Evolutionary conservation across 2,888 invertebrate genomes (phyloP), one percentile per base, ranked within the genome.

Genomic region (Cepaea hortensis): DNA sequence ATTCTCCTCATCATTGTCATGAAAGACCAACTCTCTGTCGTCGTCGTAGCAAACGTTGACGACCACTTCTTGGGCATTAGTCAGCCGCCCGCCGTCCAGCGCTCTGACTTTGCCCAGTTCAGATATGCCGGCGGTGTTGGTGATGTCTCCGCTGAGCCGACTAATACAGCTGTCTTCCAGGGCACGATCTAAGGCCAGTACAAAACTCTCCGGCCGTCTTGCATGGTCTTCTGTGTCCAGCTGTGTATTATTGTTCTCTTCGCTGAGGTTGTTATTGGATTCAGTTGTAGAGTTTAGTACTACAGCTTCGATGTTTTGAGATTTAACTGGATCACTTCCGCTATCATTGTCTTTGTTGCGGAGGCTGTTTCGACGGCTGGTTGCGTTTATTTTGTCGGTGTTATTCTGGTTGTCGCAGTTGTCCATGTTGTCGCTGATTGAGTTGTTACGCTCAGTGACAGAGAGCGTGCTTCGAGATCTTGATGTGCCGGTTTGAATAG

Each of bases 11-110:
- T 87, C 87, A 62, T 87, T 80, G 65, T 87, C 87, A 35, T 87
- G 84, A n/a, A 87, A 87, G 80, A 87, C 55, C 5, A 87, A 79
- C 35, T 87, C 87, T 61, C 62, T 79, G 62, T 84, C 75, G 62
- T 87, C 87, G 11, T 84, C 84, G 46, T 87, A 84, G 48, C 87
- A 84, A 3, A 87, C 87, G 55, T 87, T 87, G 62, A 87, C 87
- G 11, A 87, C 87, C 1, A 87, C 73, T 46, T 87, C 87, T 73
- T 87, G 87, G 4, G 87, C 87, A 80, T 87, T 87, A 62, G 84
- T 68, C 62, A 87, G 23, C 6, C 87, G 62, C 2, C 87, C 87
- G 13, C 87, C 87, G 62, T 87, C 62, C 15, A 87, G 61, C 6
- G 87, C 87, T 11, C 87, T 79, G 9, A 87, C 87, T 46, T 76